A percentile compares a stretch with the other conserved stretches of the same genome.
Evolutionary conservation across 2,797 vertebrate species (phyloP).

Genomic region (Mormyrops boulengeri): DNA sequence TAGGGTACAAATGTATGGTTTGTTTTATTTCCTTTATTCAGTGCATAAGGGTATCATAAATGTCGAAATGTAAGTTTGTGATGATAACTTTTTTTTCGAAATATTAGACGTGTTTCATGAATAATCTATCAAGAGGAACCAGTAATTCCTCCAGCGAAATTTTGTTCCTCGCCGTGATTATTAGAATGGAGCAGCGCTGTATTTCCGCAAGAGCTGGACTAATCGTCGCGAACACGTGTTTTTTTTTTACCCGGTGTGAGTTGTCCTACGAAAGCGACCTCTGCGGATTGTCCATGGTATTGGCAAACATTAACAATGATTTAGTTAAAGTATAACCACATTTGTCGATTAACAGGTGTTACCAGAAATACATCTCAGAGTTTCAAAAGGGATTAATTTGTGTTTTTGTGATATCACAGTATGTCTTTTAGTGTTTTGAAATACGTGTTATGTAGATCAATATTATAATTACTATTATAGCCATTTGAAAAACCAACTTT

Average conservation of each 20-base stretch:
- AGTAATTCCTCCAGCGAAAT: not conserved
- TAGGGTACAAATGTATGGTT: not conserved
- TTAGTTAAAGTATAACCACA: conserved; percentile 13
- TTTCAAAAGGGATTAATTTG: not conserved
- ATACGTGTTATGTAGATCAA: not conserved
- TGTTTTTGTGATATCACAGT: not conserved
- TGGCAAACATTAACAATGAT: not conserved
- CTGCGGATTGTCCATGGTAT: not conserved
- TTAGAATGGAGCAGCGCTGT: not conserved
- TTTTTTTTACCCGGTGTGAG: not conserved
- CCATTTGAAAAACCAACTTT: not conserved
- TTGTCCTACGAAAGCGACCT: not conserved
- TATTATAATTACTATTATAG: not conserved
- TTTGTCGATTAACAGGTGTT: not conserved
- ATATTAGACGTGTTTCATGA: not conserved
- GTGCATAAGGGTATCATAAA: not conserved
- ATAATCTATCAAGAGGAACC: not conserved
- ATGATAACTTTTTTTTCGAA: not conserved
- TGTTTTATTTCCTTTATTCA: conserved; percentile 1
- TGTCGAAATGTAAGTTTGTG: not conserved
- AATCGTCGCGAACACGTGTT: not conserved
- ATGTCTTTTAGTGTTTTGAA: not conserved
- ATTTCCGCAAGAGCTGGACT: not conserved
- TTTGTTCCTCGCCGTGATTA: not conserved
- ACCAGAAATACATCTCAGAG: not conserved